phyloP scores from a whole-genome alignment of 2,888 invertebrate genomes.

The Petrolisthes manimaculis region DNA sequence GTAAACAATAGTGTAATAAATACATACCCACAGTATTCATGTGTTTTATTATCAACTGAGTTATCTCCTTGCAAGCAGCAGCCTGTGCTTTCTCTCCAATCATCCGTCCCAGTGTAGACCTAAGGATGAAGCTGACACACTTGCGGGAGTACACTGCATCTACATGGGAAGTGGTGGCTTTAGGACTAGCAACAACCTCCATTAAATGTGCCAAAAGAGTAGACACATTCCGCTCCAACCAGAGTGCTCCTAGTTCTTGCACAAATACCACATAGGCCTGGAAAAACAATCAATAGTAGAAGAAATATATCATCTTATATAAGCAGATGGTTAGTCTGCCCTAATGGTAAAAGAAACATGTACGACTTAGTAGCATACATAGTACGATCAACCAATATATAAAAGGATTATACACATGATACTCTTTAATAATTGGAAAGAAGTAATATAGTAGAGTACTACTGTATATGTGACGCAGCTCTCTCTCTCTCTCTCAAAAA shows the following conservation, averaged over 20 bases:
- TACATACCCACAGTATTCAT: conserved; percentile 84
- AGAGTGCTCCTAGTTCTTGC: conserved; percentile 91
- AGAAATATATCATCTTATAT: not conserved
- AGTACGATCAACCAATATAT: too few relatives aligned
- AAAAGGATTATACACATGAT: not conserved
- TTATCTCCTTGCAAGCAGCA: conserved; percentile 91
- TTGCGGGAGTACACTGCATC: conserved; percentile 98
- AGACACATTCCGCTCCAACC: conserved; percentile 93
- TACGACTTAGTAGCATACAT: too few relatives aligned
- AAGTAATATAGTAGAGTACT: not conserved
- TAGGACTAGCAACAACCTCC: conserved; percentile 92
- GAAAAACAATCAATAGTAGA: conserved; percentile 66
- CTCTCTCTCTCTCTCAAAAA: not conserved
- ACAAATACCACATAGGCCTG: conserved; percentile 96
- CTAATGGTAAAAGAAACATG: too few relatives aligned
- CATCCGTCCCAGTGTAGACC: conserved; percentile 92
- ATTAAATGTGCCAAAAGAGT: conserved; percentile 89
- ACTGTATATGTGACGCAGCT: not conserved
- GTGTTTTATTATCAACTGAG: conserved; percentile 88
- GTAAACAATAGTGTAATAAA: not conserved
- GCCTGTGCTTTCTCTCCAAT: conserved; percentile 97
- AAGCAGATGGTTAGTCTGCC: not conserved
- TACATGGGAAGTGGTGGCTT: conserved; percentile 94
- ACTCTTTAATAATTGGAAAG: not conserved
- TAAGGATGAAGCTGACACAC: conserved; percentile 94